These are phyloP conservation scores for Pseudococcus viburni DNA, from an alignment of 2,888 invertebrate species.

Conservation along the genomic window DNA sequence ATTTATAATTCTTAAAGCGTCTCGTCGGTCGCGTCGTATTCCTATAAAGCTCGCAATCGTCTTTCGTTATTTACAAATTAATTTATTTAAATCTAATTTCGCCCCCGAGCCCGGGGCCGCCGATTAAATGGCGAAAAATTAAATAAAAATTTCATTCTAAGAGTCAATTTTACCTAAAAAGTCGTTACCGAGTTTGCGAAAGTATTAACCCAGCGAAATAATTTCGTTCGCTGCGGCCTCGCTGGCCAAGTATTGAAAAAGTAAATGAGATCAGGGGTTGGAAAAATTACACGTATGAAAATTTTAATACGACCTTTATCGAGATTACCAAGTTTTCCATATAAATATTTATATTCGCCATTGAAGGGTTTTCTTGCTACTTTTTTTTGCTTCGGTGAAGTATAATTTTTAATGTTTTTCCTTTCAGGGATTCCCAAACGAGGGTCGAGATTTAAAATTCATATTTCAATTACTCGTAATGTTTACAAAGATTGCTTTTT, in stretches of 20 bases:
- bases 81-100: neutral
- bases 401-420: neutral
- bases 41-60: neutral
- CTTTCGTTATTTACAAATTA: neutral
- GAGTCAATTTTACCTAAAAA: neutral
- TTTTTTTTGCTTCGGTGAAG: neutral
- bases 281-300: neutral
- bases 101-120: no score
- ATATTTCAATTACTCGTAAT: neutral
- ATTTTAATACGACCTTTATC: conserved; percentile 12
- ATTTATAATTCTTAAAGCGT: conserved; percentile 5
- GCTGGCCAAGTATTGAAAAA: neutral
- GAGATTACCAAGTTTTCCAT: neutral
- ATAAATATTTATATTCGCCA: neutral
- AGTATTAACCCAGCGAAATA: neutral
- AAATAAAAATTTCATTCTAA: conserved; percentile 5
- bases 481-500: neutral
- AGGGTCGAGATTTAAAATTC: neutral
- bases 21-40: neutral
- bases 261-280: conserved; percentile 14
- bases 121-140: neutral
- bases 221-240: neutral
- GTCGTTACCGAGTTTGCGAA: neutral
- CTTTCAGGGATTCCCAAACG: neutral
- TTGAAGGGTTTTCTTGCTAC: neutral